These are phyloP conservation scores for Macrosoma leucophasiata DNA, from an alignment of 2,888 invertebrate genomes.

Conservation along the genomic window DNA sequence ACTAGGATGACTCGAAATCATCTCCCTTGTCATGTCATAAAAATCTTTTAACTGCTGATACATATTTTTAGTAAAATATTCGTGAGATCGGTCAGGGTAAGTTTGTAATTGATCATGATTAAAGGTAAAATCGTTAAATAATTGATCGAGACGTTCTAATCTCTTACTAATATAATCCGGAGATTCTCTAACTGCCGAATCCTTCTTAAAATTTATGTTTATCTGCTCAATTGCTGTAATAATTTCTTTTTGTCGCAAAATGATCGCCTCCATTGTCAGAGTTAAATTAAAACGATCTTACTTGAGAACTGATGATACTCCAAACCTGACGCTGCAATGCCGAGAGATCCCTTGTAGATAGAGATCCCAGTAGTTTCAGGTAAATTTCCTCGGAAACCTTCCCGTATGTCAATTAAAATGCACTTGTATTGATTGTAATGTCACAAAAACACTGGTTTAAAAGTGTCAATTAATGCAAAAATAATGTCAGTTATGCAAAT, in stretches of 20 bases:
- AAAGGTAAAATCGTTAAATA: conserved; percentile 8
- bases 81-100: too few species aligned
- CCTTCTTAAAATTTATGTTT: conserved; percentile 13
- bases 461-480: too few species aligned
- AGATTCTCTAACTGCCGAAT: conserved; percentile 8
- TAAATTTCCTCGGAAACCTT: too few species aligned
- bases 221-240: conserved; percentile 4
- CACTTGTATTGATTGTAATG: too few species aligned
- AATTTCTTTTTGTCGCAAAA: conserved; percentile 8
- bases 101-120: too few species aligned
- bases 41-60: conserved; percentile 1
- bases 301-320: conserved; percentile 1
- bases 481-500: too few species aligned
- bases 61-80: conserved; percentile 11
- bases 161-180: conserved; percentile 8
- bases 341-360: too few species aligned
- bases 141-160: conserved; percentile 2
- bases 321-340: too few species aligned
- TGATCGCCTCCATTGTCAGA: conserved; percentile 3
- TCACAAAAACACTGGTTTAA: too few species aligned
- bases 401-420: too few species aligned
- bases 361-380: too few species aligned
- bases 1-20: too few species aligned
- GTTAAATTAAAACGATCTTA: conserved; percentile 4
- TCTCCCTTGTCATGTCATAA: not conserved